Conservation (phyloP, 1,140 invertebrate species). For the Lethocerus indicus region DNA sequence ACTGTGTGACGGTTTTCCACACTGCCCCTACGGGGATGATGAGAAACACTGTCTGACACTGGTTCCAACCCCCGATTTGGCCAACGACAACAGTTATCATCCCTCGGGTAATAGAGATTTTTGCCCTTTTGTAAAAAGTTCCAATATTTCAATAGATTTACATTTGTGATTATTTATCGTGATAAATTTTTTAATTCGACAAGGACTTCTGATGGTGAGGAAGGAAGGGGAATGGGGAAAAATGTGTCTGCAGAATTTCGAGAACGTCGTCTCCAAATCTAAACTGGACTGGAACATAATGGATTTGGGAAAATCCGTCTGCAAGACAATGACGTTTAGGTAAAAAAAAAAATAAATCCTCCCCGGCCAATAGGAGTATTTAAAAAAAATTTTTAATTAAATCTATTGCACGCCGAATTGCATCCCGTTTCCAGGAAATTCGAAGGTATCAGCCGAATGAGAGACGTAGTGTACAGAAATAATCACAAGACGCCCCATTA, state of each 20-base stretch:
- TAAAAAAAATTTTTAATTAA: too few relatives aligned
- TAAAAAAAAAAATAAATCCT: too few relatives aligned
- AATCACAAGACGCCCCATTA: too few relatives aligned
- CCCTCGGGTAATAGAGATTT: constrained; percentile 30
- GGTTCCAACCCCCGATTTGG: constrained; percentile 23
- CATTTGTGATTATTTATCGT: too few relatives aligned
- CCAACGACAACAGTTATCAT: constrained; percentile 34
- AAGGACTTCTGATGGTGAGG: constrained; percentile 49
- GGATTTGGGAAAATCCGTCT: constrained; percentile 52
- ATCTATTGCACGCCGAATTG: too few relatives aligned
- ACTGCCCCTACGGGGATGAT: constrained; percentile 69
- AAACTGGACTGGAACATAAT: constrained; percentile 38
- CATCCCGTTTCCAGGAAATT: too few relatives aligned
- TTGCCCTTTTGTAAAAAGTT: too few relatives aligned
- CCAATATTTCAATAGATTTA: too few relatives aligned
- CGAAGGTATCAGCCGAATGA: too few relatives aligned
- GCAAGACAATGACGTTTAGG: constrained; percentile 48
- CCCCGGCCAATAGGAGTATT: too few relatives aligned
- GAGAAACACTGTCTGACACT: constrained; percentile 49
- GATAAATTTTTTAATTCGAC: constrained; percentile 2
- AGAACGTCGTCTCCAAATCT: constrained; percentile 32
- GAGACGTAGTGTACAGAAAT: too few relatives aligned
- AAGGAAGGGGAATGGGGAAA: constrained; percentile 65
- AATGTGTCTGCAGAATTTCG: constrained; percentile 50
- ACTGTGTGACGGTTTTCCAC: constrained; percentile 54